Base-by-base conservation (phyloP, 2,888 invertebrate species). In the Netelia fuscicornis region DNA sequence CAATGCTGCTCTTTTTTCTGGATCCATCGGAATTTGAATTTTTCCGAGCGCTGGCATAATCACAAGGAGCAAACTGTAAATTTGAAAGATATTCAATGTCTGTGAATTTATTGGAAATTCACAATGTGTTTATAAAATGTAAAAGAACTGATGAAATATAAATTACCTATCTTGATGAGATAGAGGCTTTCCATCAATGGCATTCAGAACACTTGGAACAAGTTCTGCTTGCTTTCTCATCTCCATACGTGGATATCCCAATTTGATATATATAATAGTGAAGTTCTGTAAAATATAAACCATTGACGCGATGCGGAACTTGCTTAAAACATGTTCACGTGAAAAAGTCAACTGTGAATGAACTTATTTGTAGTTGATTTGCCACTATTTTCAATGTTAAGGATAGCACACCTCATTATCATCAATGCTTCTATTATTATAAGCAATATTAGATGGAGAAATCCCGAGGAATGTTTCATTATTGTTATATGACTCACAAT, bases 181-280 rank as follows among this genome's bases (percentile, higher is more conserved):
- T 86, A 96, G 95, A 44, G 98, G 97, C 92, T 97, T 97, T 77
- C 96, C 96, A 90, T 97, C 97, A 67, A 98, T 94, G 85, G 98
- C 96, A 90, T 96, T 96, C 30, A 98, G 94, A 77, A 98, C 94
- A 83, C 95, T 95, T 5, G 98, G 97, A 13, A 97, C 95, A 83
- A 98, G 93, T 86, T 96, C 96, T 5, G 96, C 95, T 94, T 98
- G 98, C 90, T 97, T 96, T 10, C 96, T 96, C 68, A 95, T 94
- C 11, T 96, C 95, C 89, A 98, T 94, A 75, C 98, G 95, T 0
- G 98, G 98, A 94, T 96, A 98, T 9, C 98, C 98, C 96, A 98
- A 96, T 91, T 98, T 98, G 86, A 99, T 97, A 93, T 98, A 99
- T 90, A 99, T 98, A 80, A 98, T 97, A 11, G 98, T 96, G 92